Conservation (phyloP, 2,888 invertebrate species). For the Omphaloscelis lunosa region DNA sequence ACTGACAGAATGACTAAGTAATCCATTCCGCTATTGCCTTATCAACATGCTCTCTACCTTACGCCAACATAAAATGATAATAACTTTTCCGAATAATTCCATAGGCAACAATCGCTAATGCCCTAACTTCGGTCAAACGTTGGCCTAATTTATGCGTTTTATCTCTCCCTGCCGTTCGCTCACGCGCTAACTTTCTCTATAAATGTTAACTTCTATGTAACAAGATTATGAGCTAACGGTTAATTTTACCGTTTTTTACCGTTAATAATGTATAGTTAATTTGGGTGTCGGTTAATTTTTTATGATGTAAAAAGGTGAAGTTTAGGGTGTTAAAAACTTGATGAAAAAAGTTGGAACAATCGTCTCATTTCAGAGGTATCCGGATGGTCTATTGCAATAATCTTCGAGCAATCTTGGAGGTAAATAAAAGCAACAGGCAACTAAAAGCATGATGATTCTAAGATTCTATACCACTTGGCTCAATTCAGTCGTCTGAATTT, state of each 20-base stretch:
- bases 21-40: conserved; percentile 23
- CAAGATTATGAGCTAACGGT: conserved; percentile 54
- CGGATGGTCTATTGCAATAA: background rate
- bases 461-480: too few relatives aligned
- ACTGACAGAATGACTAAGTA: background rate
- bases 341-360: background rate
- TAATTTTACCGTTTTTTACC: conserved; percentile 56
- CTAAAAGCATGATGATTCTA: background rate
- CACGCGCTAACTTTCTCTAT: conserved; percentile 63
- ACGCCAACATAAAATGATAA: conserved; percentile 71
- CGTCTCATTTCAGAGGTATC: too few relatives aligned
- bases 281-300: conserved; percentile 37
- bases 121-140: conserved; percentile 78
- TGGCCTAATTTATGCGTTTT: conserved; percentile 79
- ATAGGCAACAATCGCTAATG: conserved; percentile 74
- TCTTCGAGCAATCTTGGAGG: background rate
- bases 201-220: conserved; percentile 63
- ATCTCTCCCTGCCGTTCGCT: conserved; percentile 70
- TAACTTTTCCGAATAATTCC: conserved; percentile 73
- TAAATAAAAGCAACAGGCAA: background rate
- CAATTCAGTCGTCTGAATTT: too few relatives aligned
- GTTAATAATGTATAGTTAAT: conserved; percentile 38
- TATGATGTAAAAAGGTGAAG: conserved; percentile 10
- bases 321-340: conserved; percentile 3
- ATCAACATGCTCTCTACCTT: conserved; percentile 26